phyloP scores from a whole-genome alignment of 92 coral and sea anemone genomes.

The Phenganax subtilis region DNA sequence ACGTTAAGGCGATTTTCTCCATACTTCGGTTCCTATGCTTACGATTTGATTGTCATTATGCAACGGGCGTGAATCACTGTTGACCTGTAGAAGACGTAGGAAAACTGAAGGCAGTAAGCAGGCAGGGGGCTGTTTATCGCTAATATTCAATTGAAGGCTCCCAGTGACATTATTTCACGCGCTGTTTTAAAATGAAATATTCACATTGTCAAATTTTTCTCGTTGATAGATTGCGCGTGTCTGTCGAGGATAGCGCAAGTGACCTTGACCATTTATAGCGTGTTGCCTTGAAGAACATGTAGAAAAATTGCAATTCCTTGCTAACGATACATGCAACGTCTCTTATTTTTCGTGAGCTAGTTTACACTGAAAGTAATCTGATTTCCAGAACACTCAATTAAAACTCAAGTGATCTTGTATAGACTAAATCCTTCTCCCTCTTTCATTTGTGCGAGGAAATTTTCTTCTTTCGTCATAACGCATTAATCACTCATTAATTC shows the following conservation, averaged over 20 bases:
- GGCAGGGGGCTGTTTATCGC: conserved; percentile 24
- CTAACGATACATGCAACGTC: not conserved
- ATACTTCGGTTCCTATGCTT: conserved; percentile 16
- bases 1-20: not conserved
- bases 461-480: not conserved
- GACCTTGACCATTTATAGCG: conserved; percentile 8
- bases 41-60: conserved; percentile 9
- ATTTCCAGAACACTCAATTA: not conserved
- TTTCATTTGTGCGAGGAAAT: not conserved
- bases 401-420: not conserved
- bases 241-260: conserved; percentile 25
- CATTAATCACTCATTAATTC: conserved; percentile 29
- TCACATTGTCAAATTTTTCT: conserved; percentile 34
- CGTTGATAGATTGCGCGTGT: conserved; percentile 37
- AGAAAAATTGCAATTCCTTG: not conserved
- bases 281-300: conserved; percentile 3
- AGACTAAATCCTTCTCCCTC: not conserved
- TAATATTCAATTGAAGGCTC: conserved; percentile 20
- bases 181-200: conserved; percentile 24
- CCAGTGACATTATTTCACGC: conserved; percentile 34
- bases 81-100: conserved; percentile 21
- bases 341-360: not conserved
- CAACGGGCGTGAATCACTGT: conserved; percentile 6
- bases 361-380: not conserved
- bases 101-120: not conserved